Evolutionary conservation across 2,888 invertebrate genomes (phyloP).

Genomic region (Drosophila falleni): DNA sequence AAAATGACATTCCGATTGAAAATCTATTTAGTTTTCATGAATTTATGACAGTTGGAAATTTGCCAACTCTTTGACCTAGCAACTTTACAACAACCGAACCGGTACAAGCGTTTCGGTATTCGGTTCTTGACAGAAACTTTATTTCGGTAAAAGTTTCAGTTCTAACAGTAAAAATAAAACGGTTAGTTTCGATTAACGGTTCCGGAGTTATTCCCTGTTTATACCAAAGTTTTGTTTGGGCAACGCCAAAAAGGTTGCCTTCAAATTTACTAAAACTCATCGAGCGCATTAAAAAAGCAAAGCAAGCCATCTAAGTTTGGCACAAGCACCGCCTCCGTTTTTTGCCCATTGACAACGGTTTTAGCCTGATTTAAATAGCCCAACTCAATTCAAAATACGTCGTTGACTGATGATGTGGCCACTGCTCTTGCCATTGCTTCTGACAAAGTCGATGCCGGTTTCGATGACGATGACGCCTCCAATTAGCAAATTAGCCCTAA

Average conservation of each 20-base stretch:
- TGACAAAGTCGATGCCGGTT: slow-evolving; percentile 12
- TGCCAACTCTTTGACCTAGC: no score
- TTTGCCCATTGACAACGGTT: slow-evolving; percentile 21
- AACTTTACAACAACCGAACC: no score
- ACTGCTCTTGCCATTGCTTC: slow-evolving; percentile 10
- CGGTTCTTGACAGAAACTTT: no score
- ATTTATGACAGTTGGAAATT: no score
- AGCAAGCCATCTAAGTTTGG: slow-evolving; percentile 12
- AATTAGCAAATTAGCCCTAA: slow-evolving; percentile 79
- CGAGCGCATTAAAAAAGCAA: slow-evolving; percentile 61
- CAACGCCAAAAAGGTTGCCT: slow-evolving; percentile 4
- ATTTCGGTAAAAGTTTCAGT: no score
- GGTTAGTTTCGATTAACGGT: no score
- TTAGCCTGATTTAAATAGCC: slow-evolving; percentile 53
- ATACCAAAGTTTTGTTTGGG: neutral
- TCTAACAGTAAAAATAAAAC: no score
- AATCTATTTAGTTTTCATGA: no score
- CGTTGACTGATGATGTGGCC: slow-evolving; percentile 72
- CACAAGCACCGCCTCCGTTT: neutral
- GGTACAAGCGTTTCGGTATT: no score
- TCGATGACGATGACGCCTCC: slow-evolving; percentile 74
- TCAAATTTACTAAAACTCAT: slow-evolving; percentile 73
- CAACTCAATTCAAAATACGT: slow-evolving; percentile 66
- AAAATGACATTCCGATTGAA: no score
- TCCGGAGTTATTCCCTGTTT: no score